phyloP scores from a whole-genome alignment of 2,113 vertebrate species.

The Chionodraco myersi region DNA sequence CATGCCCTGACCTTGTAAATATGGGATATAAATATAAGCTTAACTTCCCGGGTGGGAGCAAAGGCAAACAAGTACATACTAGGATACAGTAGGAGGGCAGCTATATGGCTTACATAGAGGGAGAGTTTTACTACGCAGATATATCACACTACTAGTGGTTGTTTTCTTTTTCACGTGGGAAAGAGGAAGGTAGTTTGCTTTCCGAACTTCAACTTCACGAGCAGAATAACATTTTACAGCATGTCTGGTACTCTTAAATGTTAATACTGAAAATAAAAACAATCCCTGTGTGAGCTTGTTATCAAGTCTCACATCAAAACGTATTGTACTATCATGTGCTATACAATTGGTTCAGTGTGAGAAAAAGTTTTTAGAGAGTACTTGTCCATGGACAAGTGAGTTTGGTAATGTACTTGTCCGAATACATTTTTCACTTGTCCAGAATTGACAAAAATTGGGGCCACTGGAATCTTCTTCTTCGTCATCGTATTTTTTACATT shows the following conservation, averaged over 20 bases:
- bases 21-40: constrained; percentile 27
- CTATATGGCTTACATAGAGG: not conserved
- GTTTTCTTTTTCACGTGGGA: not conserved
- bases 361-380: too few relatives aligned
- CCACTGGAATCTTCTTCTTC: too few relatives aligned
- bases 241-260: not conserved
- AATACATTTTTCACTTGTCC: too few relatives aligned
- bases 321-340: not conserved
- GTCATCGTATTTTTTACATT: too few relatives aligned
- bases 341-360: too few relatives aligned
- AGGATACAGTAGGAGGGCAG: constrained; percentile 4
- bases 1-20: constrained; percentile 39
- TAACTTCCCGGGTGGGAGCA: constrained; percentile 25
- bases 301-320: not conserved
- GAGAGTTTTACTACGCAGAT: not conserved
- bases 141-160: not conserved
- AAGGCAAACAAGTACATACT: constrained; percentile 18
- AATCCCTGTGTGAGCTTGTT: not conserved
- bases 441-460: too few relatives aligned
- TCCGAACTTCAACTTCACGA: not conserved
- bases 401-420: too few relatives aligned
- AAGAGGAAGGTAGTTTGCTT: not conserved
- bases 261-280: not conserved
- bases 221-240: not conserved
- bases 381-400: too few relatives aligned